Evolutionary conservation across 2,888 invertebrate genomes (phyloP).

Genomic region (Apotomis betuletana): DNA sequence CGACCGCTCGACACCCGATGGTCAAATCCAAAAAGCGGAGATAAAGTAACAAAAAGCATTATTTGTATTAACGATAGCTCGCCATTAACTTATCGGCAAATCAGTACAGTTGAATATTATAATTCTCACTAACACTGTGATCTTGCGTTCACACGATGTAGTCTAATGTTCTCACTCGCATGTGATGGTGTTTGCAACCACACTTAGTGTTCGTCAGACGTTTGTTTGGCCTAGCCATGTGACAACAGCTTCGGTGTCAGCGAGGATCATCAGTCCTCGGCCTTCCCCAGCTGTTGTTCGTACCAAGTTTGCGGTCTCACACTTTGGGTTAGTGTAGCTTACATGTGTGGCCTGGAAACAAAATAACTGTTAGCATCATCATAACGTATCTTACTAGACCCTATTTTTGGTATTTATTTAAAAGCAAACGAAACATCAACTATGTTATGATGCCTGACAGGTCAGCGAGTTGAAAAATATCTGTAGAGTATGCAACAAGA

Average conservation of each 20-base stretch:
- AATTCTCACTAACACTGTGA: neutral
- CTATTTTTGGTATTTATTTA: no score
- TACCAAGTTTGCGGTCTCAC: neutral
- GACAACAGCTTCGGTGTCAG: no score
- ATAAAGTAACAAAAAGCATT: neutral
- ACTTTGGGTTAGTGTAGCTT: neutral
- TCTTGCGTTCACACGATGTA: neutral
- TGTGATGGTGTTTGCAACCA: neutral
- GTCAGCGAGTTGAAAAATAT: no score
- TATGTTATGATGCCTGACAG: no score
- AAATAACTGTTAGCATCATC: neutral
- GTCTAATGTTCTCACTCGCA: no score
- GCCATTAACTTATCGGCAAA: neutral
- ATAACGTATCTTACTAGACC: no score
- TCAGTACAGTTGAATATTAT: neutral
- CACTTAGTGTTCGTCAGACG: neutral
- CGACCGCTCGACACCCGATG: no score
- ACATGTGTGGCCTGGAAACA: constrained; percentile 20
- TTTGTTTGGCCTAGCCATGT: neutral
- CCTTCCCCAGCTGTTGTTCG: neutral
- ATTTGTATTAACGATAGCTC: neutral
- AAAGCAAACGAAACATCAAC: no score
- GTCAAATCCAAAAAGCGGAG: no score
- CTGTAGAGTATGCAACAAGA: no score
- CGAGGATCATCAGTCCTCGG: no score